phyloP scores from a whole-genome alignment of 2,797 vertebrate species.

The Fundulus diaphanus region DNA sequence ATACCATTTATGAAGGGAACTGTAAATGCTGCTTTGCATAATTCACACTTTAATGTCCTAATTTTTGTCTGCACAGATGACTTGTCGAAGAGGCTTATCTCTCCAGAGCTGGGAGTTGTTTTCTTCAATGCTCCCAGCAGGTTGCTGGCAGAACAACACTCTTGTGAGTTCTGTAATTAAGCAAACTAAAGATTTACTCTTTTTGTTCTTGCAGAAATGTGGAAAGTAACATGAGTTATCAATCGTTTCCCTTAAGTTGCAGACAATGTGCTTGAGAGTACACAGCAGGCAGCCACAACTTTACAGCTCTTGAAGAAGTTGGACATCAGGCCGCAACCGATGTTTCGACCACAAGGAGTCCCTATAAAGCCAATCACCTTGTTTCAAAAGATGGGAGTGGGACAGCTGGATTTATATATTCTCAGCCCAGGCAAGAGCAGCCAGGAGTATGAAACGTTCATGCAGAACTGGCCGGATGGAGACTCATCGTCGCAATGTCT shows the following conservation, averaged over 20 bases:
- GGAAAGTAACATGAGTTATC: not conserved
- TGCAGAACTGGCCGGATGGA: constrained; percentile 83
- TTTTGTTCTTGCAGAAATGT: not conserved
- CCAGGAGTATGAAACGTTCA: constrained; percentile 86
- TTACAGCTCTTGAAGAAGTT: constrained; percentile 85
- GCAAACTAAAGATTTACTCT: not conserved
- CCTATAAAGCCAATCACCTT: constrained; percentile 86
- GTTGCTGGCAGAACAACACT: constrained; percentile 63
- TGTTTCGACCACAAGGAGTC: constrained; percentile 77
- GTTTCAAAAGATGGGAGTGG: constrained; percentile 97
- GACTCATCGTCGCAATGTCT: constrained; percentile 51
- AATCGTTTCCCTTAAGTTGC: constrained; percentile 51
- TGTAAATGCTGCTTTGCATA: not conserved
- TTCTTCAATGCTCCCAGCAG: constrained; percentile 88
- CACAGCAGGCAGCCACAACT: constrained; percentile 84
- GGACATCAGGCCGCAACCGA: constrained; percentile 84
- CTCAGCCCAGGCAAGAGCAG: constrained; percentile 88
- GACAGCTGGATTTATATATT: constrained; percentile 91
- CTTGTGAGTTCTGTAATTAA: constrained; percentile 64
- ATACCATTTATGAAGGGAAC: not conserved
- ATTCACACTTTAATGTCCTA: not conserved
- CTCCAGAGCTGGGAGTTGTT: constrained; percentile 91
- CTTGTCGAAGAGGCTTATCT: constrained; percentile 88
- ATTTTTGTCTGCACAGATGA: constrained; percentile 74
- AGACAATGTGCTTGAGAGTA: constrained; percentile 70